A percentile compares a stretch with the other conserved stretches of the same genome.
Evolutionary conservation across 2,797 vertebrate species (phyloP).

Genomic region (Poeciliopsis infans): DNA sequence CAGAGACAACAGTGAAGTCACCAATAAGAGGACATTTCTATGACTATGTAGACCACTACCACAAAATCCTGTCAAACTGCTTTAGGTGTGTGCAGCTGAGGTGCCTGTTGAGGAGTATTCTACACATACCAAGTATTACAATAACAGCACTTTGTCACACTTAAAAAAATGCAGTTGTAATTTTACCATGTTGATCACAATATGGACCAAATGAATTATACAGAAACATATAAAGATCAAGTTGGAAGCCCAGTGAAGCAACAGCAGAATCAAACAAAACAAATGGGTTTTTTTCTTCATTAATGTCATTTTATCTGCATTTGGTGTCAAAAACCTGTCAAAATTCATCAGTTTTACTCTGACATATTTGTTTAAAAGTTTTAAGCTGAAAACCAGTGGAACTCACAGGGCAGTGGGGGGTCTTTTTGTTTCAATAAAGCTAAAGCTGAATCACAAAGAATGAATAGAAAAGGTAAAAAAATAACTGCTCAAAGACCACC

Average conservation of each 20-base stretch:
- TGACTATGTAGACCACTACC: background rate
- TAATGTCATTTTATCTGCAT: background rate
- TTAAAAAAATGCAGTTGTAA: background rate
- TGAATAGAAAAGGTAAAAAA: conserved; percentile 37
- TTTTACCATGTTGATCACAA: background rate
- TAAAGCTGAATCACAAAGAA: conserved; percentile 31
- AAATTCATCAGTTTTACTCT: background rate
- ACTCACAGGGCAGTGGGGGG: conserved; percentile 15
- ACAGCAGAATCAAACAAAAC: background rate
- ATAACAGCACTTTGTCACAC: background rate
- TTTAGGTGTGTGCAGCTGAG: background rate
- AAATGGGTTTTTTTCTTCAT: background rate
- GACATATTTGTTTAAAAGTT: conserved; percentile 6
- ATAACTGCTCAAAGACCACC: conserved; percentile 28
- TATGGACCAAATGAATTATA: background rate
- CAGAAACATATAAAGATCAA: background rate
- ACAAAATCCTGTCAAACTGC: background rate
- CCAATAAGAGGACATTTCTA: background rate
- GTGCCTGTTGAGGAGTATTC: background rate
- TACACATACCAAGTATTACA: background rate
- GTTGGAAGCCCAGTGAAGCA: background rate
- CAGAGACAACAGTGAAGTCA: background rate
- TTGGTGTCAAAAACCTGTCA: background rate
- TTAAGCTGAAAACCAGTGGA: conserved; percentile 10
- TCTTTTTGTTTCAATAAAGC: conserved; percentile 23